These are phyloP conservation scores for Leptopilina drosophilae DNA, from an alignment of 2,888 invertebrate species.

Conservation along the genomic window DNA sequence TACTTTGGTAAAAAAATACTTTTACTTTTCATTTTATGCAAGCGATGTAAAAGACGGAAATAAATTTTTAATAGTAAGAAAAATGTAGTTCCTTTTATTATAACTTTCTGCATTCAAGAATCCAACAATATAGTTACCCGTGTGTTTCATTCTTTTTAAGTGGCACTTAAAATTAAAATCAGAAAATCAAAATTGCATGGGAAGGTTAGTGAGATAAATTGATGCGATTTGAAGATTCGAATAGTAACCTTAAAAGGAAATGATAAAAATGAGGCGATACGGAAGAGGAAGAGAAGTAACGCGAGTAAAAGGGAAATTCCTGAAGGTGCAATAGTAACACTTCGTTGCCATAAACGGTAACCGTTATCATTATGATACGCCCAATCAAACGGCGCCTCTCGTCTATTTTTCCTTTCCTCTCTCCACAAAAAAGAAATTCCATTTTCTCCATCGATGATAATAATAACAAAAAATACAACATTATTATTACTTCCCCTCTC, in stretches of 20 bases:
- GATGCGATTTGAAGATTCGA: slow-evolving; percentile 19
- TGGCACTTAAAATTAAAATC: no score
- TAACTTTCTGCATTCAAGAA: no score
- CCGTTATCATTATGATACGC: slow-evolving; percentile 69
- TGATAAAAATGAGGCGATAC: slow-evolving; percentile 36
- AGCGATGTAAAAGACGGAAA: no score
- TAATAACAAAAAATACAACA: no score
- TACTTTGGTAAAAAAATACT: no score
- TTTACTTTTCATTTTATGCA: no score
- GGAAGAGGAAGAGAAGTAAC: slow-evolving; percentile 45
- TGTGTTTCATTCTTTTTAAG: no score
- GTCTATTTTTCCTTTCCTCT: not conserved
- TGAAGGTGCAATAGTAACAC: slow-evolving; percentile 60
- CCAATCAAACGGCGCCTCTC: slow-evolving; percentile 61
- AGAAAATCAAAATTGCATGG: no score
- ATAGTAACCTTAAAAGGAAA: slow-evolving; percentile 19
- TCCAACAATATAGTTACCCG: no score
- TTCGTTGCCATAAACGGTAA: slow-evolving; percentile 62
- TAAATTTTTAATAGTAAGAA: no score
- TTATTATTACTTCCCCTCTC: no score
- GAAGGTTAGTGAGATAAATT: not conserved
- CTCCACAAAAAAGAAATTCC: not conserved
- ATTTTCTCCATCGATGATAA: not conserved
- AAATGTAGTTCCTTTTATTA: no score
- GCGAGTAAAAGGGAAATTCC: slow-evolving; percentile 51